Evolutionary conservation across 2,888 invertebrate genomes (phyloP).

Genomic region (Zele albiditarsus): DNA sequence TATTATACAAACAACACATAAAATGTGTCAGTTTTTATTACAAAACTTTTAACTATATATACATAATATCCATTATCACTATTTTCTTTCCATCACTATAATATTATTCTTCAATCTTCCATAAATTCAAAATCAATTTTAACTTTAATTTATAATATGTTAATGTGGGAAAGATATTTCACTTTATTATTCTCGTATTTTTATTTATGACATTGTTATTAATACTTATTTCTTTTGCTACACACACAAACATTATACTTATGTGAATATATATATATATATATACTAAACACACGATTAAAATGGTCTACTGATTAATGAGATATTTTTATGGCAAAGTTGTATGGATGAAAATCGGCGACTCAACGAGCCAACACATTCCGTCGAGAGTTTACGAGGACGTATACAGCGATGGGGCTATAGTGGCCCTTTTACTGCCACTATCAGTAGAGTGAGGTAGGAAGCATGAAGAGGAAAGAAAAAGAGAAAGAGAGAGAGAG

Average conservation of each 20-base stretch:
- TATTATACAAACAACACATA: no score
- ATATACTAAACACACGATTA: neutral
- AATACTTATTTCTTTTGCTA: neutral
- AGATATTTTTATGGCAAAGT: neutral
- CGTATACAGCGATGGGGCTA: constrained; percentile 2
- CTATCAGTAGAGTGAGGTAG: neutral
- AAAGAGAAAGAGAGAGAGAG: neutral
- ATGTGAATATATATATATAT: neutral
- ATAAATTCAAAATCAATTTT: no score
- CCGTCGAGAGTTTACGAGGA: constrained; percentile 19
- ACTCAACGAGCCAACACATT: constrained; percentile 13
- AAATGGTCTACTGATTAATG: neutral
- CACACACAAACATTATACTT: no score
- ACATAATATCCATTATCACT: neutral
- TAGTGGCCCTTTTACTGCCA: constrained; percentile 17
- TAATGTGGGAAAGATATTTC: neutral
- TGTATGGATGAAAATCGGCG: neutral
- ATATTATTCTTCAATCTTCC: neutral
- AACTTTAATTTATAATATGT: no score
- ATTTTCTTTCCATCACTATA: neutral
- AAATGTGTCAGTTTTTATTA: no score
- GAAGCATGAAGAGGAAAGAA: neutral
- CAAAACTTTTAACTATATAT: no score
- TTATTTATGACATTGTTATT: neutral
- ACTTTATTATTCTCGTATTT: neutral